phyloP scores from a whole-genome alignment of 53 echinoderm and acorn worm genomes.

The Paracentrotus lividus region DNA sequence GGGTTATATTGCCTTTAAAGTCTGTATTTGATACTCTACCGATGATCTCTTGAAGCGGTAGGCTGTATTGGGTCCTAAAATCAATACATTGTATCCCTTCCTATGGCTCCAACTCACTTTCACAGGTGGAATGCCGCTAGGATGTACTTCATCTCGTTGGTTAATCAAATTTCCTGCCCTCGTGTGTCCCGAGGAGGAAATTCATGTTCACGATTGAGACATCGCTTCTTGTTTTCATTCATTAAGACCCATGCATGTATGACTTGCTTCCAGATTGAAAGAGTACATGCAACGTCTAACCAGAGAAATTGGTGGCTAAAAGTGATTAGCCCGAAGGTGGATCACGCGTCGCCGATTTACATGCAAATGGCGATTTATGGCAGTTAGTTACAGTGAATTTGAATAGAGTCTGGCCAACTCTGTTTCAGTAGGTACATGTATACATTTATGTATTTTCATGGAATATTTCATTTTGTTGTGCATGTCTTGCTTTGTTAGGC shows the following conservation, averaged over 20 bases:
- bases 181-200: conserved; percentile 33
- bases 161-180: conserved; percentile 55
- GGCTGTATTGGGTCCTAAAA: not conserved
- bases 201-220: conserved; percentile 32
- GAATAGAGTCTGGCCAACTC: too few relatives aligned
- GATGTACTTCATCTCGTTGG: conserved; percentile 40
- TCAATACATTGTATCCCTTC: conserved; percentile 43
- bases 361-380: too few relatives aligned
- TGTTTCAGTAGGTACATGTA: too few relatives aligned
- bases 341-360: too few relatives aligned
- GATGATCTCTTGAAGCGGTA: not conserved
- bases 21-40: not conserved
- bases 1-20: too few relatives aligned
- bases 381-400: too few relatives aligned
- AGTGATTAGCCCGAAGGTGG: too few relatives aligned
- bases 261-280: not conserved
- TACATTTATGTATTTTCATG: too few relatives aligned
- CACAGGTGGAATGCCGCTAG: conserved; percentile 27
- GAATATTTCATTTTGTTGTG: too few relatives aligned
- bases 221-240: conserved; percentile 44
- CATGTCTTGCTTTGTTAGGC: too few relatives aligned
- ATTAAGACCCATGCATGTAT: not conserved
- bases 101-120: not conserved
- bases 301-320: not conserved
- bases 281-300: too few relatives aligned